phyloP scores from a whole-genome alignment of 2,797 vertebrate genomes.

The Macrochelys suwanniensis region DNA sequence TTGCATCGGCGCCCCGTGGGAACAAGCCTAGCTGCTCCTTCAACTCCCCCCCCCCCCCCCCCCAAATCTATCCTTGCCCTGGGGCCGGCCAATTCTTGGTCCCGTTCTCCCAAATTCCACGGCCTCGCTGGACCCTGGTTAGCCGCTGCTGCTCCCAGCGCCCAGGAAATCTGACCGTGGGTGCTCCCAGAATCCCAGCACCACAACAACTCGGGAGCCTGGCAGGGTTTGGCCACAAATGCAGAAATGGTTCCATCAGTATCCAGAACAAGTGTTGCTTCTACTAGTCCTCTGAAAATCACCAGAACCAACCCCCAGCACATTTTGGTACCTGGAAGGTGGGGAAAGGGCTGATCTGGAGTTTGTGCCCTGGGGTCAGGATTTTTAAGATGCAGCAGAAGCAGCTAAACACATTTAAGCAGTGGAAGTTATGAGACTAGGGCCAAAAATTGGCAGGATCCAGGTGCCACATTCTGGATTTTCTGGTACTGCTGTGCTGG shows the following conservation, averaged over 20 bases:
- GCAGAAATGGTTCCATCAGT: neutral
- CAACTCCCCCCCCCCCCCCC: no score
- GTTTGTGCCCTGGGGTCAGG: neutral
- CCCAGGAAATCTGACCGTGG: neutral
- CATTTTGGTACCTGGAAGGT: no score
- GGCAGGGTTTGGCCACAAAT: neutral
- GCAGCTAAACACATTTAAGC: neutral
- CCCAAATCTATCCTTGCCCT: no score
- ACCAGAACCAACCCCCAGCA: no score
- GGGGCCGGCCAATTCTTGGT: neutral
- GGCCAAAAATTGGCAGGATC: neutral
- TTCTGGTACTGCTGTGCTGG: neutral
- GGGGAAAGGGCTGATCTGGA: neutral
- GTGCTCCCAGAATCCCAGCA: neutral
- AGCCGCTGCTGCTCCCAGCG: neutral
- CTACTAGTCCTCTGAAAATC: neutral
- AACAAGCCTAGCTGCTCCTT: neutral
- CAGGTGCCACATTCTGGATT: neutral
- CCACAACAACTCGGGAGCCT: neutral
- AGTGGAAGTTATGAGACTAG: neutral
- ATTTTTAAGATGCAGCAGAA: neutral
- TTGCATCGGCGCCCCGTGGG: no score
- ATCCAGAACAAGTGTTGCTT: neutral
- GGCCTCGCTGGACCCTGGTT: neutral
- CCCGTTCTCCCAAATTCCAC: neutral